phyloP scores from a whole-genome alignment of 2,113 vertebrate species.

The Condylura cristata region DNA sequence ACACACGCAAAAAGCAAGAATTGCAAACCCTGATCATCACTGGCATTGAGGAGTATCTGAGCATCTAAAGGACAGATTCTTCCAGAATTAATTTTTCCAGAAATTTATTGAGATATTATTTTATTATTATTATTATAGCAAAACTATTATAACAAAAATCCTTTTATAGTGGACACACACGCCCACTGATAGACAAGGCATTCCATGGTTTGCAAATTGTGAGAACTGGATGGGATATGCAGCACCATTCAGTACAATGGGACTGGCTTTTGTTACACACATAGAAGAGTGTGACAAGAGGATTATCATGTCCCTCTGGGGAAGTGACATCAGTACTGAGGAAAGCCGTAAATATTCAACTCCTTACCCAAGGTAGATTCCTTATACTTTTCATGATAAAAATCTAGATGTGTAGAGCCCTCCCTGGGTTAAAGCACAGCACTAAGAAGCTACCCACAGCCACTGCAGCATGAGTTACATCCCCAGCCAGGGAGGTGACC shows the following conservation, averaged over 20 bases:
- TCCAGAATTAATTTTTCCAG: not conserved
- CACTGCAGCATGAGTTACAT: no score
- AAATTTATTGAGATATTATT: not conserved
- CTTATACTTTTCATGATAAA: not conserved
- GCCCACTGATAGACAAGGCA: not conserved
- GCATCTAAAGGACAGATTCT: not conserved
- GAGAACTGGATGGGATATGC: not conserved
- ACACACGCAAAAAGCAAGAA: not conserved
- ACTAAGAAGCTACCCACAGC: no score
- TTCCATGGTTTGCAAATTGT: not conserved
- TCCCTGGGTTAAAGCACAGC: no score
- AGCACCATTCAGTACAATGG: fast-evolving
- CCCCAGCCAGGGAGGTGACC: no score
- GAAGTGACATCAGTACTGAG: not conserved
- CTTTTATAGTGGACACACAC: not conserved
- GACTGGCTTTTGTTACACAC: not conserved
- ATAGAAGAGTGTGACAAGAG: not conserved
- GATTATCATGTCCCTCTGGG: not conserved
- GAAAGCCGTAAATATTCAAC: not conserved
- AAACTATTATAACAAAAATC: not conserved
- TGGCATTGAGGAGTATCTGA: not conserved
- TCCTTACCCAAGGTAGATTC: not conserved
- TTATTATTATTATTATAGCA: no score
- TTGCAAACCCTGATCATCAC: not conserved
- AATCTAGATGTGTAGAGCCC: not conserved